Conservation (phyloP, 2,888 invertebrate genomes). For the Disparrhopalites patrizii region DNA sequence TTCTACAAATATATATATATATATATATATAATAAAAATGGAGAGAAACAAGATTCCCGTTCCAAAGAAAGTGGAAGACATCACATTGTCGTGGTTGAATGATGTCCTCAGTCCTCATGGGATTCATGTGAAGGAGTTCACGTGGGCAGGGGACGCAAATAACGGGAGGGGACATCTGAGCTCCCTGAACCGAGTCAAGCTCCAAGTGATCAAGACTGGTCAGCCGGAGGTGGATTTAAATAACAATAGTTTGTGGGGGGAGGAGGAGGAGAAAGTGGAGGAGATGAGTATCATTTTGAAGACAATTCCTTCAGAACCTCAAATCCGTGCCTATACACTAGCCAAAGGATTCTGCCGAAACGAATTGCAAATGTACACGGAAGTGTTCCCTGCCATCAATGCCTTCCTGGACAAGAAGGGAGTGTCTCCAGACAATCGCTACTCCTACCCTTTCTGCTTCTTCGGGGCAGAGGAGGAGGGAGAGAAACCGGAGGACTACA, state of each 20-base stretch:
- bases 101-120: neutral
- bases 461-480: conserved; percentile 5
- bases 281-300: conserved; percentile 3
- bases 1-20: too few relatives aligned
- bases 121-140: neutral
- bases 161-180: neutral
- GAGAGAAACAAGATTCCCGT: neutral
- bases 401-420: neutral
- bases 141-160: neutral
- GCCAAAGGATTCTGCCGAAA: neutral
- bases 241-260: neutral
- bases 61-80: neutral
- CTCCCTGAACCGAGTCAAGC: neutral
- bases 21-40: too few relatives aligned
- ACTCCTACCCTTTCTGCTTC: neutral
- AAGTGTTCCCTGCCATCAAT: neutral
- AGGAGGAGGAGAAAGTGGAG: neutral
- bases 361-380: neutral
- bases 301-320: neutral
- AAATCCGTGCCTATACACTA: neutral
- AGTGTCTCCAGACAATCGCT: neutral
- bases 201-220: neutral
- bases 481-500: conserved; percentile 3
- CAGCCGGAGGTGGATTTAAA: neutral
- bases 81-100: neutral